These are phyloP conservation scores for Diabrotica undecimpunctata DNA, from an alignment of 1,140 invertebrate genomes.

Conservation along the genomic window DNA sequence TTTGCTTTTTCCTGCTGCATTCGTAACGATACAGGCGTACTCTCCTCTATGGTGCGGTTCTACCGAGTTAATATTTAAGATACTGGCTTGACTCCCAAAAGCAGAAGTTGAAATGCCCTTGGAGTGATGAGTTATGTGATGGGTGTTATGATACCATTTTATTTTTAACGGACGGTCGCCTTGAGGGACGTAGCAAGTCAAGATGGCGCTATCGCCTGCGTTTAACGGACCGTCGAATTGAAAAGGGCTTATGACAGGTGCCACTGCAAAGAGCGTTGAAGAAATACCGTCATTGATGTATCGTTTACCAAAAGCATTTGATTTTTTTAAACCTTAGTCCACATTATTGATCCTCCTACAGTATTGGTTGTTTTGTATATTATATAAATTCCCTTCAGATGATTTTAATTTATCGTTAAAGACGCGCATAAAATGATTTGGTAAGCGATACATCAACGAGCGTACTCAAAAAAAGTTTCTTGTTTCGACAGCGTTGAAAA, in stretches of 20 bases:
- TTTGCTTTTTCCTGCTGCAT: constrained; percentile 56
- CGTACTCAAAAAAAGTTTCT: too few species aligned
- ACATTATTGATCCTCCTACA: too few species aligned
- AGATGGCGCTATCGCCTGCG: constrained; percentile 63
- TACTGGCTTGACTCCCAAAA: constrained; percentile 54
- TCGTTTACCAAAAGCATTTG: not conserved
- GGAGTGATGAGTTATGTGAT: constrained; percentile 37
- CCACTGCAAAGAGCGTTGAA: constrained; percentile 47
- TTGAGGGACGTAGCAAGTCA: constrained; percentile 69
- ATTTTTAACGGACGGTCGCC: constrained; percentile 73
- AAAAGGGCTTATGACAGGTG: constrained; percentile 59
- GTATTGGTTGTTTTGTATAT: too few species aligned
- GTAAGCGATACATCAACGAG: too few species aligned
- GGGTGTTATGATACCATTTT: constrained; percentile 54
- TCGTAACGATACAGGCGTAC: constrained; percentile 60
- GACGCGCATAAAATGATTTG: too few species aligned
- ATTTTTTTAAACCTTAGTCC: too few species aligned
- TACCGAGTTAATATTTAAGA: constrained; percentile 58
- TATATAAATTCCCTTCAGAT: too few species aligned
- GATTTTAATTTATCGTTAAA: too few species aligned
- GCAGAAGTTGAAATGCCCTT: constrained; percentile 47
- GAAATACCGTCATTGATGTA: not conserved
- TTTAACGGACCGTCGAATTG: constrained; percentile 59
- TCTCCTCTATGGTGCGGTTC: constrained; percentile 58
- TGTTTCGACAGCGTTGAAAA: not conserved